phyloP scores from a whole-genome alignment of 2,888 invertebrate genomes.

The Eretmocerus hayati region DNA sequence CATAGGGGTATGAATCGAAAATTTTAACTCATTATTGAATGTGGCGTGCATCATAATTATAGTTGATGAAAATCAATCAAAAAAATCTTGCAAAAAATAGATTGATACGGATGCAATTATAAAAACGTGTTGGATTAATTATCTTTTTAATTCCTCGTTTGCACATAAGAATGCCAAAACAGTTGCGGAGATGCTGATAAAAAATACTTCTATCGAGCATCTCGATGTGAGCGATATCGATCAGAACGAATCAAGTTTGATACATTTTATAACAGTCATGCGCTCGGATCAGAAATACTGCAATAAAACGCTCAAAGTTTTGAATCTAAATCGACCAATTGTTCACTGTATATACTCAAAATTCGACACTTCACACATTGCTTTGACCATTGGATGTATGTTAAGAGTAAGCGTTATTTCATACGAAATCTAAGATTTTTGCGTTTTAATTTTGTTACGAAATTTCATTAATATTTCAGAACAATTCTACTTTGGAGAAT shows the following conservation, averaged over 20 bases:
- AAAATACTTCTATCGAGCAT: constrained; percentile 48
- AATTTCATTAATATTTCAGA: constrained; percentile 26
- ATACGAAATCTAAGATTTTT: neutral
- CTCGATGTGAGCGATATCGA: constrained; percentile 56
- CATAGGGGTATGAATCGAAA: constrained; percentile 38
- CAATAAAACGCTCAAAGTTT: constrained; percentile 37
- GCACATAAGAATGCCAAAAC: constrained; percentile 52
- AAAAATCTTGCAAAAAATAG: neutral
- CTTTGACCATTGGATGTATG: constrained; percentile 39
- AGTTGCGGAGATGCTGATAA: constrained; percentile 49
- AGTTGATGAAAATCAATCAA: neutral
- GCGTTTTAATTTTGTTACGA: neutral
- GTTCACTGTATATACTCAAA: constrained; percentile 32
- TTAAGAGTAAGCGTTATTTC: constrained; percentile 34
- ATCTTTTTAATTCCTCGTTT: too few relatives aligned
- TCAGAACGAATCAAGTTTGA: constrained; percentile 53
- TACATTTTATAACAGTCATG: constrained; percentile 49
- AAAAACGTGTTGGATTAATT: too few relatives aligned
- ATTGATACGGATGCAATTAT: constrained; percentile 10
- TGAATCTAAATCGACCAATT: constrained; percentile 46
- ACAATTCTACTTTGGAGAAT: constrained; percentile 48
- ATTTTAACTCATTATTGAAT: neutral
- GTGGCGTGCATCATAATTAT: too few relatives aligned
- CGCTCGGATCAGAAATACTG: constrained; percentile 41
- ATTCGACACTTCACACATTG: constrained; percentile 36